Evolutionary conservation across 2,888 invertebrate species (phyloP).

Genomic region (Conchocele bisecta): DNA sequence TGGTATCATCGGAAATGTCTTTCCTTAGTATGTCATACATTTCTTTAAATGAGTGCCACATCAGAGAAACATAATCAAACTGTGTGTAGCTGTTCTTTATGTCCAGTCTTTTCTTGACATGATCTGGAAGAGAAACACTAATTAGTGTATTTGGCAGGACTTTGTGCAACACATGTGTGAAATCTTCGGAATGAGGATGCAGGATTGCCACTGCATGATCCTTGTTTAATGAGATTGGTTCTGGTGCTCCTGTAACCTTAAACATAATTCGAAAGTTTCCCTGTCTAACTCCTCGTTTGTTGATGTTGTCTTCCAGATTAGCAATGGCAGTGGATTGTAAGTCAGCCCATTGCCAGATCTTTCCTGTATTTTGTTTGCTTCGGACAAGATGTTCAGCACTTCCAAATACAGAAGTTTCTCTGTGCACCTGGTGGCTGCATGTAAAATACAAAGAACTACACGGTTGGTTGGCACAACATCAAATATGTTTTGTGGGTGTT

Average conservation of each 20-base stretch:
- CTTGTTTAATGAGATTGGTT: conserved; percentile 2
- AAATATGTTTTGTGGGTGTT: background rate
- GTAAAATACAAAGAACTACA: background rate
- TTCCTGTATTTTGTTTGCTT: background rate
- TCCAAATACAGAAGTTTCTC: conserved; percentile 6
- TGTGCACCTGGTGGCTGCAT: background rate
- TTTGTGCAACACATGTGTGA: background rate
- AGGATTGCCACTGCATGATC: background rate
- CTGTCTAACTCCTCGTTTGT: background rate
- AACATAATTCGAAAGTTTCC: background rate
- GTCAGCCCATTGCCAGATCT: background rate
- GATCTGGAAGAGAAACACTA: background rate
- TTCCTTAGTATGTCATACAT: background rate
- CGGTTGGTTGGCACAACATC: background rate
- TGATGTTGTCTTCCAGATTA: background rate
- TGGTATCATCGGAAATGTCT: too few relatives aligned
- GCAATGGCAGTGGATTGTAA: background rate
- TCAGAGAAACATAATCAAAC: background rate
- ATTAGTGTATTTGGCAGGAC: background rate
- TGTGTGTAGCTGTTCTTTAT: background rate
- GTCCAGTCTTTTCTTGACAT: background rate
- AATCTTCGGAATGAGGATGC: background rate
- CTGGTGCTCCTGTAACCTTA: background rate
- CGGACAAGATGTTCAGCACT: background rate
- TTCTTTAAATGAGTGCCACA: background rate